Conservation (phyloP, 2,113 vertebrate species). For the Engraulis encrasicolus region DNA sequence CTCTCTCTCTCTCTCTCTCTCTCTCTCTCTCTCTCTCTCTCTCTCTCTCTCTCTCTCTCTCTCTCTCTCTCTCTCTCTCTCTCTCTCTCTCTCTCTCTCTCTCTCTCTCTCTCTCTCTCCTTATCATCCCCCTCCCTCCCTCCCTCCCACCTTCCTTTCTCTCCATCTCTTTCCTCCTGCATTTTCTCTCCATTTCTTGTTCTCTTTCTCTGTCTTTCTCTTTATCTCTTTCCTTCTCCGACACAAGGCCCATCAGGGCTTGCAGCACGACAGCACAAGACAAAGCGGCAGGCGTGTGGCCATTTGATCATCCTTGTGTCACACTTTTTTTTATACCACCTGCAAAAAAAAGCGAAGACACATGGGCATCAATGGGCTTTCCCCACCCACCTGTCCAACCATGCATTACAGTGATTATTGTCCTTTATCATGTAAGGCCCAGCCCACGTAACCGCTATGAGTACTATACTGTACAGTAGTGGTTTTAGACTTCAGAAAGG, state of each 20-base stretch:
- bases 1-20: too few species aligned
- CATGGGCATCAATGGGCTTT: conserved; percentile 60
- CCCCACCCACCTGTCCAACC: conserved; percentile 53
- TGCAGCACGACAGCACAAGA: background rate
- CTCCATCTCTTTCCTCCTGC: too few species aligned
- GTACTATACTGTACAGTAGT: conserved; percentile 67
- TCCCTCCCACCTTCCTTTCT: too few species aligned
- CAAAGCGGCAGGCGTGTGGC: conserved; percentile 22
- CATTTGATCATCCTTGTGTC: conserved; percentile 70
- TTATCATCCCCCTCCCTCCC: too few species aligned
- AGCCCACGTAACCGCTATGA: conserved; percentile 50
- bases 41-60: too few species aligned
- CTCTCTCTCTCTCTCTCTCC: too few species aligned
- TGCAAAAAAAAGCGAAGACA: conserved; percentile 49
- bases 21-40: too few species aligned
- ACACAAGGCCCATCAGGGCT: background rate
- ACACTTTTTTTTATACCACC: conserved; percentile 65
- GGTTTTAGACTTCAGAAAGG: conserved; percentile 63
- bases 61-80: too few species aligned
- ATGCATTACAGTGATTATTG: conserved; percentile 51
- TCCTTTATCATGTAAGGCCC: conserved; percentile 60
- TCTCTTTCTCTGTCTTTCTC: conserved; percentile 25
- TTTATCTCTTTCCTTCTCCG: background rate
- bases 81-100: too few species aligned
- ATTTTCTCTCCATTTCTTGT: too few species aligned